Evolutionary conservation across 2,888 invertebrate species (phyloP), one percentile per base, ranked within the genome.

Genomic region (Phyllotreta cruciferae): DNA sequence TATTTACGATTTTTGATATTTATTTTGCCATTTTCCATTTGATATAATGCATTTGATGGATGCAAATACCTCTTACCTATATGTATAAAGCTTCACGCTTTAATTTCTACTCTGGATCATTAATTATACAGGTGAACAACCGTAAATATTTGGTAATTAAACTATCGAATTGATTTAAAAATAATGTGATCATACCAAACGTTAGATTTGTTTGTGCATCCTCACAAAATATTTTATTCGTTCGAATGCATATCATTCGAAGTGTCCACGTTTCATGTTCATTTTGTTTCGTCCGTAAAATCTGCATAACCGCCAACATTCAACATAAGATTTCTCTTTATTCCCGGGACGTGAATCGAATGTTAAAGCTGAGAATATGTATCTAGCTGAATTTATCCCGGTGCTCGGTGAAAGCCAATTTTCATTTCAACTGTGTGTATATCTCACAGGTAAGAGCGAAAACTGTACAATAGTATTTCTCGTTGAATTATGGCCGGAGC

Each of bases 221-320:
- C 24, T 24, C 24, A 24, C 24, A 24, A 24, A 24, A 24, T 24
- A 24, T 24, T 24, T 24, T 24, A 24, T 24, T 24, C 24, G 24
- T 47, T 24, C 11, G 34, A 36, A 49, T 49, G 34, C 35, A 49
- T 49, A 58, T 50, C 41, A 50, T 58, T 41, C 44, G 41, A 41
- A 53, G 10, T 65, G 62, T 63, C 60, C 50, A 60, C 60, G 54
- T 52, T 57, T 52, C 41, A 53, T 56, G 57, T 42, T 50, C 42
- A 52, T 57, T 45, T 39, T 56, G 56, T 63, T 66, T 70, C 63
- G 69, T 66, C 68, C 63, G 68, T 63, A 66, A 71, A 70, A 74
- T 74, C 71, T 73, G 72, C 73, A 74, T 73, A 73, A 74, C 71
- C 71, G 70, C 71, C 68, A 72, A 71, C 73, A 72, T 73, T 71